Percentiles rank a stretch among this genome's conserved stretches.
Conservation (phyloP, 2,113 vertebrate species). For the Tonatia bakeri region DNA sequence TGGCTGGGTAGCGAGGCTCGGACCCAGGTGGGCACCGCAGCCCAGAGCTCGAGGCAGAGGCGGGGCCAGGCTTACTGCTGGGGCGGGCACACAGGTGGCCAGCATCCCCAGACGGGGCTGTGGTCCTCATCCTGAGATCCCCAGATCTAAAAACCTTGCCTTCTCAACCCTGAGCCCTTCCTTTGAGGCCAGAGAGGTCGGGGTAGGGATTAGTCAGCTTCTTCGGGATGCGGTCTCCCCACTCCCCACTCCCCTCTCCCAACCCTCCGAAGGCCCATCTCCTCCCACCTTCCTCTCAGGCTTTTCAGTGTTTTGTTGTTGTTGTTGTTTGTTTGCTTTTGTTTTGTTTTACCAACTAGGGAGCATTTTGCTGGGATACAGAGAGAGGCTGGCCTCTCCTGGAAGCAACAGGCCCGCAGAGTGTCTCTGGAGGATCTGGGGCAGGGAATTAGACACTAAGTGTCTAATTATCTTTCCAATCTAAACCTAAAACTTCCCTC, state of each 20-base stretch:
- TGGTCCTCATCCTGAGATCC: constrained; percentile 55
- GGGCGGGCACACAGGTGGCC: constrained; percentile 49
- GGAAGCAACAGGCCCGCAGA: constrained; percentile 50
- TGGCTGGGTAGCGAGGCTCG: background rate
- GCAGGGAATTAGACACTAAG: background rate
- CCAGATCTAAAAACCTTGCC: constrained; percentile 35
- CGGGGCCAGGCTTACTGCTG: background rate
- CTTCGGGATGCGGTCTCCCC: background rate
- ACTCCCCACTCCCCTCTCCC: background rate
- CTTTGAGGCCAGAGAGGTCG: background rate
- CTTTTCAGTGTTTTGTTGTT: background rate
- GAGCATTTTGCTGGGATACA: background rate
- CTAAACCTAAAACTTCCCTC: background rate
- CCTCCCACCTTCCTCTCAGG: background rate
- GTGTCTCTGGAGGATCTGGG: background rate
- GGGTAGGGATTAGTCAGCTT: background rate
- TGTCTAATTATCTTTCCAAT: background rate
- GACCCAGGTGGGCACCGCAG: background rate
- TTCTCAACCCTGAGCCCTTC: background rate
- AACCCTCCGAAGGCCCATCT: background rate
- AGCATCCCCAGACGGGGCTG: constrained; percentile 46
- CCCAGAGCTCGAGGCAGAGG: background rate
- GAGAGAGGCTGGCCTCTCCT: background rate
- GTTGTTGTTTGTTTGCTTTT: too few species aligned
- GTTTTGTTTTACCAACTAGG: background rate